Base-by-base conservation (phyloP, 1,140 invertebrate species). In the Anagrus nilaparvatae region DNA sequence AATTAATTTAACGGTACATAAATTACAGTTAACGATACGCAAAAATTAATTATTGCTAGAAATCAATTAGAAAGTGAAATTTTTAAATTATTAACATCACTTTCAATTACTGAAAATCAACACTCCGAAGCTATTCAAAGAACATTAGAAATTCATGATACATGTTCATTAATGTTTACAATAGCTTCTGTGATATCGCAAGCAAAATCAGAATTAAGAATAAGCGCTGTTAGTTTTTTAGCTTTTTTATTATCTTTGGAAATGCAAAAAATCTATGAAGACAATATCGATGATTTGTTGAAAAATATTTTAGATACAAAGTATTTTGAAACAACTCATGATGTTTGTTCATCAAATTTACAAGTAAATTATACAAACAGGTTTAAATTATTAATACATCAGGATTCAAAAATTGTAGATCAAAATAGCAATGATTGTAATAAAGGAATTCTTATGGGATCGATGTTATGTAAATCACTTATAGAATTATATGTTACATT, bases 11-110 rank as follows among this genome's bases (percentile, higher is more conserved):
- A 32, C 3, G 17, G 21, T 3, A 42, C 29, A 21, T 24, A 7
- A n/a, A 4, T 44, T 54, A 8, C 45, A 72, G 69, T 59, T 48
- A 53, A 43, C 4, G 29, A 57, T 21, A 52, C 55, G 34, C 33
- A 52, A 1, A 55, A 59, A 25, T 43, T 72, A 16, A 23, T 63
- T 12, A 61, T 59, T 45, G 38, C 73, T 2, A 55, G 65, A 12
- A 71, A 72, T 38, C 56, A 54, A 50, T 39, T 74, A 1, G 67
- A 63, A 61, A 61, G 47, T 3, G 63, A 65, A 47, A 61, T 73
- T 18, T 74, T 66, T 33, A 64, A 65, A 43, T 66, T 74, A 25
- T 40, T 73, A 17, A 51, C 60, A 14, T 47, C 58, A 12, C 43
- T 73, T 5, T 59, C 67, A 0, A 40, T 59, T 21, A 57, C 56